These are phyloP conservation scores for Hippocampus zosterae DNA, from an alignment of 2,113 vertebrate species.

Conservation along the genomic window DNA sequence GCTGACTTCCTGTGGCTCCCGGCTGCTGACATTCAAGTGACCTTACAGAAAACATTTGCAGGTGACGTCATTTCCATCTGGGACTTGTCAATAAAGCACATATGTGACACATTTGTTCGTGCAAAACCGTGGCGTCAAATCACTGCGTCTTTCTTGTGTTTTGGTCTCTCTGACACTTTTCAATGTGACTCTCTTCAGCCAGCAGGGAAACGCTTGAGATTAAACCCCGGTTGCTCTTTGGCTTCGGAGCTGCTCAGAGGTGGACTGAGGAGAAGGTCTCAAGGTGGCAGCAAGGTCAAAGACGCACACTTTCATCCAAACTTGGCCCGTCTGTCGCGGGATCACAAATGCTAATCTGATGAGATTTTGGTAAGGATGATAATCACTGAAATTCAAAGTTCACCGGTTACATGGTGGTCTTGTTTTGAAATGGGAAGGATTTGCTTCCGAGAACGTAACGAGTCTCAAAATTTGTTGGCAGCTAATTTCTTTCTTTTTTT, in stretches of 20 bases:
- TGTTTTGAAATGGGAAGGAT: no score
- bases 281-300: background rate
- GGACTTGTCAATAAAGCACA: slow-evolving; percentile 48
- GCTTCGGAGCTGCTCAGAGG: background rate
- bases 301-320: background rate
- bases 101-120: slow-evolving; percentile 22
- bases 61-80: slow-evolving; percentile 36
- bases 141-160: background rate
- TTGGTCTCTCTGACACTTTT: background rate
- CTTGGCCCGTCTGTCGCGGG: no score
- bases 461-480: no score
- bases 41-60: slow-evolving; percentile 54
- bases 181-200: background rate
- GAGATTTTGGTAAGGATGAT: no score
- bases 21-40: slow-evolving; percentile 49
- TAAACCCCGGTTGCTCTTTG: background rate
- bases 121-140: background rate
- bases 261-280: background rate
- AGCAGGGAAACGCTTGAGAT: background rate
- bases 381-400: no score
- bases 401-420: no score
- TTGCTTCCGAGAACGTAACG: no score
- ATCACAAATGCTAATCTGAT: no score
- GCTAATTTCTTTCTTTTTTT: no score
- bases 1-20: slow-evolving; percentile 17